Evolutionary conservation across 1,140 invertebrate genomes (phyloP), one percentile per base, ranked within the genome.

Genomic region (Sitophilus oryzae): DNA sequence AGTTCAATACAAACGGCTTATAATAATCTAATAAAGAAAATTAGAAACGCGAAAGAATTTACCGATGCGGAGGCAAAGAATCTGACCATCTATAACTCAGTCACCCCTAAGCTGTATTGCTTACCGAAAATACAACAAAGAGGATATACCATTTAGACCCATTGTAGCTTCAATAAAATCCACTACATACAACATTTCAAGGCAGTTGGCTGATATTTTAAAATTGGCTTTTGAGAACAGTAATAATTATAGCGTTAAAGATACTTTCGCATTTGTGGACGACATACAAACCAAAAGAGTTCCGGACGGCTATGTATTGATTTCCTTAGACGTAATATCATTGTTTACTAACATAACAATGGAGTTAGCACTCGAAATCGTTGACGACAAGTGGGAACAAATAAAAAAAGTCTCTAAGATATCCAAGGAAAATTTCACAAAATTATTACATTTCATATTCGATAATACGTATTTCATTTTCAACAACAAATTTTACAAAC

Each of bases 331-430:
- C 21, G 46, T 48, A 16, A 5, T 48, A 2, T 48, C 46, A 23
- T 48, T 48, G 21, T 48, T 48, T 36, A 48, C 46, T 2, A 48
- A 48, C 34, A 48, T 48, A 15, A 23, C 46, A 2, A 36, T 15
- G 21, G 46, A 48, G 15, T 36, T 48, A 18, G 19, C 19, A 36
- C 9, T 48, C 9, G 22, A 37, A 9, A 36, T 48, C 8, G 19
- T 48, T 36, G 21, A 6, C 9, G 21, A 36, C 14, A 36, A 6
- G 9, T 48, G 25, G 25, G 2, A 48, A 21, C 16, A 2, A 34
- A 48, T 48, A 1, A 10, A 34, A 19, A 15, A 34, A 21, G 20
- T 22, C 9, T 14, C 11, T n/a, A 51, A n/a, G 10, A 5, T 51
- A 6, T 10, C 35, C 11, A 16, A 21, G 25, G 14, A 11, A 10